Base-by-base conservation (phyloP, 2,888 invertebrate genomes). In the Amblyjoppa proteus region DNA sequence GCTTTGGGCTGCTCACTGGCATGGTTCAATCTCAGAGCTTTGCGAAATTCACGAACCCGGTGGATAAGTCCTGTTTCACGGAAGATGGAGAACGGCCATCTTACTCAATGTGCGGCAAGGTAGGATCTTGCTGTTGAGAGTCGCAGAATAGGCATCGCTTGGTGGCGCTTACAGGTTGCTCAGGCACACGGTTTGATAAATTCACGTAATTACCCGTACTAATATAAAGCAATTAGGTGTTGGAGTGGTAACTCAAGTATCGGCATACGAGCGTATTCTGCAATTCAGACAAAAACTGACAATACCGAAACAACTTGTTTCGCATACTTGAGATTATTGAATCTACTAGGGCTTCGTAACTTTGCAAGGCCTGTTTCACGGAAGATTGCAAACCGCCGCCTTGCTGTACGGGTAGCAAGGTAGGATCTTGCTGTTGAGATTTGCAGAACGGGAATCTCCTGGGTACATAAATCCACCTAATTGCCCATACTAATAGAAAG, bases 401-500 rank as follows among this genome's bases (percentile, higher is more conserved):
- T 53, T 53, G 25, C 78, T 31, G 20, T 25, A 45, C n/a, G 73
- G 38, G 58, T 41, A 31, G 49, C 20, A 38, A 41, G 41, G n/a
- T 64, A 75, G 51, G 61, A 41, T 20, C 38, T 53, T 70, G 28
- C 66, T 64, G 51, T 28, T 41, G 45, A 68, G 66, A 68, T 31
- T 45, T 61, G 20, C 41, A 71, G 51, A 13, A 41, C 28, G 9
- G 13, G 64, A 64, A 56, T 31, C 25, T 28, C 66, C 34, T 31
- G n/a, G 84, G 87, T 89, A 88, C 88, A 87, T 89, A 88, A 89
- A 89, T 88, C 87, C 84, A 81, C 83, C 87, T 84, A 85, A 84
- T 87, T 74, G 83, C 78, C 86, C 78, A 84, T 84, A 61, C 87
- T 89, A 89, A 89, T 89, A 89, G 88, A 89, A 90, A 91, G 87